A percentile compares a stretch with the other conserved stretches of the same genome.
These are phyloP conservation scores for Invenusta paracnida DNA, from an alignment of 2,888 invertebrate species.

Conservation along the genomic window DNA sequence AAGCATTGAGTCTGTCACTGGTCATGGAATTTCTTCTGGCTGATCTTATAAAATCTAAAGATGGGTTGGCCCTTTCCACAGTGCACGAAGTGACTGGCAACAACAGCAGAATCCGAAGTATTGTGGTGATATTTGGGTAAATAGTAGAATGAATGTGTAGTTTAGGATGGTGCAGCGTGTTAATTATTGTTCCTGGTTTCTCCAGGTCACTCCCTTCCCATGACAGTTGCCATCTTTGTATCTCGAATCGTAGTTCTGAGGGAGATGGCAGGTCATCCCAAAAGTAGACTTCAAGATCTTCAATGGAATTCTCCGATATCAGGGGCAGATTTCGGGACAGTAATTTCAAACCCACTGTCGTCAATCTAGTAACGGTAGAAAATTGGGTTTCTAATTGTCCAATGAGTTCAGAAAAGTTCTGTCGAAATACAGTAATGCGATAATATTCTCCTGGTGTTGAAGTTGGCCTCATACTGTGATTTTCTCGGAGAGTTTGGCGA, in stretches of 20 bases:
- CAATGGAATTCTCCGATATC: not conserved
- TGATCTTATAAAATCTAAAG: constrained; percentile 12
- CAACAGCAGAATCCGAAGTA: constrained; percentile 22
- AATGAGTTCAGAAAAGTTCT: not conserved
- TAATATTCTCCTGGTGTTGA: not conserved
- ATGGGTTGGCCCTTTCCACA: not conserved
- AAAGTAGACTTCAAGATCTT: not conserved
- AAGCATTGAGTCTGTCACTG: constrained; percentile 13
- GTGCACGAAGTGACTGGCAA: constrained; percentile 23
- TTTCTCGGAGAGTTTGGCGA: not conserved
- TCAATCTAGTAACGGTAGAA: too few relatives aligned
- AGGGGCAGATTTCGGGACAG: not conserved
- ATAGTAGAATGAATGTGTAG: constrained; percentile 16
- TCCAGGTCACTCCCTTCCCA: not conserved
- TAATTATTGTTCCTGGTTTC: not conserved
- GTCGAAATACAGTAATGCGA: not conserved
- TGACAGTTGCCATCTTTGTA: not conserved
- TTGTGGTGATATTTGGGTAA: constrained; percentile 12
- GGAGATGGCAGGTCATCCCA: not conserved
- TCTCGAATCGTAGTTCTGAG: not conserved
- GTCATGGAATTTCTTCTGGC: constrained; percentile 18
- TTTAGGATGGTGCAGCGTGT: not conserved
- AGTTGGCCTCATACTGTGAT: not conserved
- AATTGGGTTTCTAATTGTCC: too few relatives aligned
- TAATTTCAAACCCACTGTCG: too few relatives aligned